These are phyloP conservation scores for Mystacides longicornis DNA, from an alignment of 2,888 invertebrate species.

Conservation along the genomic window DNA sequence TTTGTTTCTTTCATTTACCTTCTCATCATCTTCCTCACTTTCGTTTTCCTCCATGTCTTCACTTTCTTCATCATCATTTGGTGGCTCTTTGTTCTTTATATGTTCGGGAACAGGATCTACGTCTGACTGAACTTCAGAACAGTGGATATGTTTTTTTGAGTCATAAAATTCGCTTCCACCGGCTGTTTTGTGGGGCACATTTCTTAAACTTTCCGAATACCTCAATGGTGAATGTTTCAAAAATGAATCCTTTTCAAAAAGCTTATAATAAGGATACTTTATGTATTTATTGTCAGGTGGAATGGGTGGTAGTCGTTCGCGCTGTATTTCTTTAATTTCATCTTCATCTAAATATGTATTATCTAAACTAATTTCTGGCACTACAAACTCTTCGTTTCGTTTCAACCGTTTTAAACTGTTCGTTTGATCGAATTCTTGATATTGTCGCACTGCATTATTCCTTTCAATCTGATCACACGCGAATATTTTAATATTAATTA, in stretches of 20 bases:
- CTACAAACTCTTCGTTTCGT: conserved; percentile 30
- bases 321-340: conserved; percentile 29
- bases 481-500: not conserved
- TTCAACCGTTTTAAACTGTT: conserved; percentile 26
- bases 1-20: conserved; percentile 28
- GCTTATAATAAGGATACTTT: conserved; percentile 33
- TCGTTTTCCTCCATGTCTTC: conserved; percentile 28
- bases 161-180: conserved; percentile 68
- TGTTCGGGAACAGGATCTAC: conserved; percentile 49
- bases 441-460: not conserved
- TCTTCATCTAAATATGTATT: conserved; percentile 34
- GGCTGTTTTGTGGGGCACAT: conserved; percentile 55
- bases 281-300: not conserved
- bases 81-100: conserved; percentile 31
- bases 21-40: conserved; percentile 31
- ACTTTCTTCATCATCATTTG: not conserved
- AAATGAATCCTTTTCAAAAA: conserved; percentile 56
- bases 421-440: not conserved
- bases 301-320: conserved; percentile 28
- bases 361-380: conserved; percentile 36
- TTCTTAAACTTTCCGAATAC: conserved; percentile 57
- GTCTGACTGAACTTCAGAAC: conserved; percentile 48
- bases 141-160: conserved; percentile 46
- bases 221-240: conserved; percentile 54
- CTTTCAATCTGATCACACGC: not conserved